Percentiles rank a stretch among this genome's conserved stretches.
These are phyloP conservation scores for Chionis minor DNA, from an alignment of 2,113 vertebrate species.

Conservation along the genomic window DNA sequence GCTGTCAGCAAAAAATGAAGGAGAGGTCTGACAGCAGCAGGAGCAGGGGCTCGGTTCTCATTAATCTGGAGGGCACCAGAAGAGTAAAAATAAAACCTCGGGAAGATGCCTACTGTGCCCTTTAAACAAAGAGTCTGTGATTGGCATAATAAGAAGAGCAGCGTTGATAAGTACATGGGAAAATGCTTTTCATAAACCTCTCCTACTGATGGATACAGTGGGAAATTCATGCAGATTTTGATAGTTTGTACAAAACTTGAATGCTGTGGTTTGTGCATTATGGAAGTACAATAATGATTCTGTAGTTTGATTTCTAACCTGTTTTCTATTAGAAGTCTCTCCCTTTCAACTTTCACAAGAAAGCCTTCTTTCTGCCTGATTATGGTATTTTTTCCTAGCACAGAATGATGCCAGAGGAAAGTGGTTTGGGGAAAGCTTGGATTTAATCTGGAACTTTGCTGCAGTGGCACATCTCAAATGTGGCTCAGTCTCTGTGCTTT, in stretches of 20 bases:
- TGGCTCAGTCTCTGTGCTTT: background rate
- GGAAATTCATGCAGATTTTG: background rate
- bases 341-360: slow-evolving; percentile 6
- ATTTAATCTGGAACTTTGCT: background rate
- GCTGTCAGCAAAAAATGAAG: slow-evolving; percentile 47
- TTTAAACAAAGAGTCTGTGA: background rate
- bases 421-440: background rate
- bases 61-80: slow-evolving; percentile 14
- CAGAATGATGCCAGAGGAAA: background rate
- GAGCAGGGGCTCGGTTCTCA: background rate
- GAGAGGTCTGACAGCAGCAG: slow-evolving; percentile 35
- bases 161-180: background rate
- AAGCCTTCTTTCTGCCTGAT: background rate
- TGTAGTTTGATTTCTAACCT: background rate
- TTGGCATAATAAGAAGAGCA: background rate
- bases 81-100: background rate
- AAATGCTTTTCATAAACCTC: background rate
- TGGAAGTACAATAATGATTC: background rate
- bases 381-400: background rate
- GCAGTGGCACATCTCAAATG: background rate
- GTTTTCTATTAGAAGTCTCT: slow-evolving; percentile 15
- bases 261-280: background rate
- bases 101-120: slow-evolving; percentile 1
- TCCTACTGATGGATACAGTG: background rate
- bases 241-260: background rate